Conservation (phyloP, 2,888 invertebrate species). For the Elysia crispata region DNA sequence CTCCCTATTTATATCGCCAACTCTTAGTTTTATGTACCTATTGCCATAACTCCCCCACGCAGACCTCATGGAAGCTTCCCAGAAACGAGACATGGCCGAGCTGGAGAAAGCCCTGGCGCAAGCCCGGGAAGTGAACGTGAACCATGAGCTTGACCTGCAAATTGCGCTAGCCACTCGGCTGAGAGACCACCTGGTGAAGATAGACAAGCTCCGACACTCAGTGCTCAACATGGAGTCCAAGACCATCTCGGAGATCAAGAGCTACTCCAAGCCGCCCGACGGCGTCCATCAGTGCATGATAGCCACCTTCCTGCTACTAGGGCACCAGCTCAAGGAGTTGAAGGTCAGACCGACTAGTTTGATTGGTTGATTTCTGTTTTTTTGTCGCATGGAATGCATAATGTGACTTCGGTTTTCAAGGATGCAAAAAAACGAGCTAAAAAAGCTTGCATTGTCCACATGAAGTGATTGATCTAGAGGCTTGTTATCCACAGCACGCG, state of each 20-base stretch:
- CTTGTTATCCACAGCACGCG: too few relatives aligned
- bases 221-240: slow-evolving; percentile 72
- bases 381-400: too few relatives aligned
- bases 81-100: slow-evolving; percentile 58
- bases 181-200: slow-evolving; percentile 63
- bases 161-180: slow-evolving; percentile 66
- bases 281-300: slow-evolving; percentile 70
- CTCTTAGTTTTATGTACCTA: too few relatives aligned
- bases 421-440: too few relatives aligned
- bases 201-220: slow-evolving; percentile 68
- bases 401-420: too few relatives aligned
- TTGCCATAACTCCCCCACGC: background rate
- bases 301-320: slow-evolving; percentile 72
- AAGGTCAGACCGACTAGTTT: slow-evolving; percentile 61
- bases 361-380: too few relatives aligned
- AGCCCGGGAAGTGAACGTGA: slow-evolving; percentile 65
- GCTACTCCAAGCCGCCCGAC: slow-evolving; percentile 71
- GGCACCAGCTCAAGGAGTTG: slow-evolving; percentile 63
- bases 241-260: slow-evolving; percentile 73
- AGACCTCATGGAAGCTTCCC: slow-evolving; percentile 67
- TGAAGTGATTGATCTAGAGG: too few relatives aligned
- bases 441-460: too few relatives aligned
- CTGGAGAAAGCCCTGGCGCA: slow-evolving; percentile 63
- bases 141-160: slow-evolving; percentile 65
- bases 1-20: too few relatives aligned